Evolutionary conservation across 2,888 invertebrate genomes (phyloP).

Genomic region (Tigriopus californicus): DNA sequence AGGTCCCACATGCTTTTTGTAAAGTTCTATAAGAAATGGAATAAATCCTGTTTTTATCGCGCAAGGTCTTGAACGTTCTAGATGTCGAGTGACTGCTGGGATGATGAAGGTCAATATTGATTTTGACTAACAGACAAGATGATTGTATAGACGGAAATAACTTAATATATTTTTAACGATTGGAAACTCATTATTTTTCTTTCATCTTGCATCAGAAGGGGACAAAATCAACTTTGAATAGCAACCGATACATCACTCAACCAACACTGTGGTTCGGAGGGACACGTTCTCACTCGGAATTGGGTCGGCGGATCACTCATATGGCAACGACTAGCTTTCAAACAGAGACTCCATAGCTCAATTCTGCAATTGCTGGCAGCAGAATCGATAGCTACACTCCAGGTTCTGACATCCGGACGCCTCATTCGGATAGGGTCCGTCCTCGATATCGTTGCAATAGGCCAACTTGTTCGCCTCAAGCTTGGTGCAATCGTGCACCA

Average conservation of each 20-base stretch:
- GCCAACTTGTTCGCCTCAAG: conserved; percentile 21
- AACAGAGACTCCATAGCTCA: not conserved
- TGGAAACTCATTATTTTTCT: no score
- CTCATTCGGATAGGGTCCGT: conserved; percentile 22
- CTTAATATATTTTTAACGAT: not conserved
- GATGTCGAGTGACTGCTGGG: no score
- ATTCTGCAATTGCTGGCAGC: conserved; percentile 18
- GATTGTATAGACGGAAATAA: not conserved
- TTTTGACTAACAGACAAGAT: no score
- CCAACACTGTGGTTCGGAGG: no score
- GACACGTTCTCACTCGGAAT: no score
- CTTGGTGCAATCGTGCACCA: conserved; percentile 18
- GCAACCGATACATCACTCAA: no score
- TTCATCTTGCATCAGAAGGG: no score
- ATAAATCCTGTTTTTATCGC: not conserved
- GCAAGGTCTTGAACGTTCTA: not conserved
- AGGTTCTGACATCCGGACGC: conserved; percentile 23
- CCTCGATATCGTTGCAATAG: conserved; percentile 22
- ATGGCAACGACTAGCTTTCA: not conserved
- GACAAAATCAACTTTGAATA: no score
- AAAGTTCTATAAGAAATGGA: not conserved
- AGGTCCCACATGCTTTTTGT: not conserved
- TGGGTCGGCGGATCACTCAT: no score
- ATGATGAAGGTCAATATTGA: no score
- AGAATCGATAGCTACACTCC: conserved; percentile 20